These are phyloP conservation scores for Apodemia hepburni DNA, from an alignment of 2,888 invertebrate genomes.

Conservation along the genomic window DNA sequence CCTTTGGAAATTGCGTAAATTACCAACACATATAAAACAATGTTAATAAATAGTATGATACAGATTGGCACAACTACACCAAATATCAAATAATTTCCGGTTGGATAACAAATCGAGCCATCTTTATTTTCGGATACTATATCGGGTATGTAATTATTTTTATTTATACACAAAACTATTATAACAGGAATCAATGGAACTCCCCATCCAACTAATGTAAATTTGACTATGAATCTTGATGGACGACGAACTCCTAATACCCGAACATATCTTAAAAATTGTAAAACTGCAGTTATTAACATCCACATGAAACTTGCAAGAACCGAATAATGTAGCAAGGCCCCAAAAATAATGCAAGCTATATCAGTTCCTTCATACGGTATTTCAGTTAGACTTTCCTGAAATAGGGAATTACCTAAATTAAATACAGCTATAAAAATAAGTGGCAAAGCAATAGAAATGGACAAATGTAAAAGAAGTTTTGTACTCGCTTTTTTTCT, in stretches of 20 bases:
- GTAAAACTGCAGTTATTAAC: conserved; percentile 84
- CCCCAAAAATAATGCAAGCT: conserved; percentile 80
- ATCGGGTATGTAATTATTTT: conserved; percentile 45
- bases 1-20: conserved; percentile 73
- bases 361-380: conserved; percentile 41
- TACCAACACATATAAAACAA: conserved; percentile 75
- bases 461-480: conserved; percentile 82
- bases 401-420: conserved; percentile 50
- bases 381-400: conserved; percentile 39
- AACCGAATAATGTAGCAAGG: conserved; percentile 83
- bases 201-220: conserved; percentile 83
- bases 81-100: conserved; percentile 65
- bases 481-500: conserved; percentile 83
- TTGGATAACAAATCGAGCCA: conserved; percentile 75
- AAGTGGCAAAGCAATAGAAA: conserved; percentile 81
- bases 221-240: conserved; percentile 81
- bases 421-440: conserved; percentile 62
- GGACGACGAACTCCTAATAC: conserved; percentile 81
- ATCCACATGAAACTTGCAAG: conserved; percentile 86
- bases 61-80: conserved; percentile 77
- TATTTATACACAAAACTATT: conserved; percentile 61
- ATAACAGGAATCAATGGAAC: conserved; percentile 76
- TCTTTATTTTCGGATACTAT: conserved; percentile 39
- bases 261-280: conserved; percentile 84
- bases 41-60: conserved; percentile 72